Percentiles rank a stretch among this genome's conserved stretches.
Evolutionary conservation across 2,797 vertebrate species (phyloP).

Genomic region (Chromis chromis): DNA sequence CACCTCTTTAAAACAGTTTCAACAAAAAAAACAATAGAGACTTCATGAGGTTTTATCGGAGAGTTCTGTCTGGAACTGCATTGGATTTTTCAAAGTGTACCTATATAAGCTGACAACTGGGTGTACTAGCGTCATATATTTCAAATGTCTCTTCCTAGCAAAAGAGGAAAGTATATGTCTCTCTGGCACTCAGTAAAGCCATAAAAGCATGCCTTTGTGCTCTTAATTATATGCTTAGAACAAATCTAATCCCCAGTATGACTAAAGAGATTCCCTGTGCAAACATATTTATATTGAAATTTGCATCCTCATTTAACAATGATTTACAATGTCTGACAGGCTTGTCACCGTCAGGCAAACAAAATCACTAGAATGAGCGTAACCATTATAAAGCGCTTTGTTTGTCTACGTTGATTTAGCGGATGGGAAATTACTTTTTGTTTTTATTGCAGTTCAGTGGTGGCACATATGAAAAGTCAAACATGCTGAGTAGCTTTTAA

Average conservation of each 20-base stretch:
- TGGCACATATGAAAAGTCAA: slow-evolving; percentile 26
- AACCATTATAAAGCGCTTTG: not conserved
- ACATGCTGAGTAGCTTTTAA: slow-evolving; percentile 44
- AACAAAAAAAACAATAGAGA: too few species aligned
- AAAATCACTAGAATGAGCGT: not conserved
- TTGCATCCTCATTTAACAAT: slow-evolving; percentile 30
- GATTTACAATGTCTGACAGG: slow-evolving; percentile 31
- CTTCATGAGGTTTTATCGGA: not conserved
- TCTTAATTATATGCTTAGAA: slow-evolving; percentile 56
- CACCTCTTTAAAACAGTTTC: not conserved
- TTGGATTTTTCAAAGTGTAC: not conserved
- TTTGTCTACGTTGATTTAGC: not conserved
- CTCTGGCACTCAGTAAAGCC: slow-evolving; percentile 39
- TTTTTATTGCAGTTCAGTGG: slow-evolving; percentile 15
- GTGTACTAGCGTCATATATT: not conserved
- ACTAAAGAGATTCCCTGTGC: slow-evolving; percentile 65
- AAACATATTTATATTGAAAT: slow-evolving; percentile 61
- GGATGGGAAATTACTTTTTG: slow-evolving; percentile 11
- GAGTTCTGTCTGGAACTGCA: not conserved
- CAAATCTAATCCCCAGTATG: slow-evolving; percentile 62
- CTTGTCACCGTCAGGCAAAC: slow-evolving; percentile 7
- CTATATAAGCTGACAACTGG: not conserved
- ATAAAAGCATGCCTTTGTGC: slow-evolving; percentile 62
- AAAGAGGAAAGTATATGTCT: slow-evolving; percentile 15
- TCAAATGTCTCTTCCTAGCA: slow-evolving; percentile 1